These are phyloP conservation scores for rabbit (Oryctolagus cuniculus) DNA, from an alignment of 2,113 vertebrate species.

Conservation along the genomic window DNA sequence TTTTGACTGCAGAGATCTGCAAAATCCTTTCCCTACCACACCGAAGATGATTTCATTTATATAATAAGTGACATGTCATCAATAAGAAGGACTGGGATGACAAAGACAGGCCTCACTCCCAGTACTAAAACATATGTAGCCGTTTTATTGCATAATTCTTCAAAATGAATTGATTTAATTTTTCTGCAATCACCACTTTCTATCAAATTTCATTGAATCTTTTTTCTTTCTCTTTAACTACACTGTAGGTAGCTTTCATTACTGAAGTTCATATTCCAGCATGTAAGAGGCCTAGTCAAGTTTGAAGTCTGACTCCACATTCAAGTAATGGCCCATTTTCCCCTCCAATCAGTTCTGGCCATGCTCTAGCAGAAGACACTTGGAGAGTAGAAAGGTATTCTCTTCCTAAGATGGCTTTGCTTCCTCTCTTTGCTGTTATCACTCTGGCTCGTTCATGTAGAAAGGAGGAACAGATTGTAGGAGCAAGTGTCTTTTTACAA, in stretches of 20 bases:
- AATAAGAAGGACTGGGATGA: constrained; percentile 20
- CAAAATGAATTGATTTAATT: constrained; percentile 67
- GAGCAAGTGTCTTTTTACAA: neutral
- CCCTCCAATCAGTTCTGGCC: neutral
- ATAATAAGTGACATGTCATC: constrained; percentile 61
- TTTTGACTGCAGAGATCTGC: constrained; percentile 44
- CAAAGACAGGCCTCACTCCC: neutral
- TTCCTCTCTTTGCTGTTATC: neutral
- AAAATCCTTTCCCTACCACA: constrained; percentile 26
- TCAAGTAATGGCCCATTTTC: neutral
- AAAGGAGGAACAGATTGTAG: neutral
- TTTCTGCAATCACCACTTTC: constrained; percentile 27
- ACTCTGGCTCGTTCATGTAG: neutral
- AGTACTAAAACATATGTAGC: neutral
- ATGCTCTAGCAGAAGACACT: neutral
- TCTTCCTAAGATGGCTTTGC: neutral
- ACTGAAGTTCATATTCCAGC: neutral
- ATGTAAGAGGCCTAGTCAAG: neutral
- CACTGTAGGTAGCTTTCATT: neutral
- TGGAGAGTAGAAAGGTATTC: neutral
- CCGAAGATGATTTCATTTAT: constrained; percentile 61
- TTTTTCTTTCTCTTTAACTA: neutral
- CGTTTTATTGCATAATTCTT: constrained; percentile 23
- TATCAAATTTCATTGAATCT: neutral
- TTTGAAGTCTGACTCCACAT: neutral